Base-by-base conservation (phyloP, 2,797 vertebrate species). In the Brachymystax lenok region DNA sequence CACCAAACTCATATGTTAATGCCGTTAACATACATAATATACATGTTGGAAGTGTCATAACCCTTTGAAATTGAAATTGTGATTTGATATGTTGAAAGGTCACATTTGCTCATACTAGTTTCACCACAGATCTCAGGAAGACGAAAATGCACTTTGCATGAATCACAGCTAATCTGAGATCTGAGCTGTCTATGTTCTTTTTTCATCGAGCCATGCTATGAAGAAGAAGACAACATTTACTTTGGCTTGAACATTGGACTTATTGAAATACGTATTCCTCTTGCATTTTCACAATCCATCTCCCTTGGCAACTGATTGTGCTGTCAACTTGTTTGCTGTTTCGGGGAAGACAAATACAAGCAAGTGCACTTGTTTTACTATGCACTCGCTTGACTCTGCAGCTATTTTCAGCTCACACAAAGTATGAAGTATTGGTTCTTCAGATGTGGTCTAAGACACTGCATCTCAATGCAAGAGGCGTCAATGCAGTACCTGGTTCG, bases 371-470 rank as follows among this genome's bases (percentile, higher is more conserved):
- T 33, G 16, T 69, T 69, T 69, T 16, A 8, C 67, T 69, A 1
- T 46, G 30, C 33, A 35, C 30, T 69, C 19, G 3, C 67, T n/a
- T n/a, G 33, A 40, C 17, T 21, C 19, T 69, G 12, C 30, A 46
- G 33, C 33, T 69, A 21, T 69, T 69, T 69, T 27, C 24, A 35
- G 17, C 19, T 21, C 67, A 67, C 14, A 69, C 30, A 69, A 40
- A 66, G 17, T 16, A 69, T 46, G 7, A 19, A 69, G 69, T 51
- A 50, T 51, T 27, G 12, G 46, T 10, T 52, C 21, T 52, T 51
- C 46, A 71, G 69, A 69, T 69, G 50, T 69, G 28, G 51, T 71
- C 35, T 35, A 35, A 35, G 35, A 35, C 35, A 35, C 35, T 35
- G 6, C 35, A 35, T 35, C 35, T 7, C 35, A 7, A 35, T 35